phyloP scores from a whole-genome alignment of 2,797 vertebrate species.

The Anguilla pacifica region DNA sequence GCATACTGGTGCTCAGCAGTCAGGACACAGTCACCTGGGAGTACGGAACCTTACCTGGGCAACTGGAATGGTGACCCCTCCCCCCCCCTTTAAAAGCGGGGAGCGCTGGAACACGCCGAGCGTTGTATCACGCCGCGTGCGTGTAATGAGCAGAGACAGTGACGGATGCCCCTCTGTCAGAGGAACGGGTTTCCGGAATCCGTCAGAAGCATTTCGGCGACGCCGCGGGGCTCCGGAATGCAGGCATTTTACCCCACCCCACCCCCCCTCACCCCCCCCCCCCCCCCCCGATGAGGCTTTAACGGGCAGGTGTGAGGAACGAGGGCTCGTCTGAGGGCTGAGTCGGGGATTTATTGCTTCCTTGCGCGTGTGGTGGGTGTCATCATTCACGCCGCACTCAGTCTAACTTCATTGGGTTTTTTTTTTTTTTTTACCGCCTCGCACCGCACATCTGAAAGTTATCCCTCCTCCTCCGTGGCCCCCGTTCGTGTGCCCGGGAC shows the following conservation, averaged over 20 bases:
- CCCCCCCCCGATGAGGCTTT: not conserved
- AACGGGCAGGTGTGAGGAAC: not conserved
- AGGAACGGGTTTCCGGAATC: too few species aligned
- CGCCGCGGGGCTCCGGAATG: not conserved
- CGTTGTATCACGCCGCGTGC: too few species aligned
- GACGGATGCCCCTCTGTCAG: too few species aligned
- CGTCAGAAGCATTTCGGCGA: not conserved
- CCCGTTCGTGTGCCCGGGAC: not conserved
- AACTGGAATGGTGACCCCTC: not conserved
- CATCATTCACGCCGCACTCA: not conserved
- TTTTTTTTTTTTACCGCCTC: too few species aligned
- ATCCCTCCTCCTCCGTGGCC: not conserved
- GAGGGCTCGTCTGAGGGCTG: not conserved
- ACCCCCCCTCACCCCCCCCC: too few species aligned
- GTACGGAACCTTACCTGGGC: not conserved
- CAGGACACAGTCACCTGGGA: not conserved
- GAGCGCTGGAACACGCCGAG: too few species aligned
- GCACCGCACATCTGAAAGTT: not conserved
- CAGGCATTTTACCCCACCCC: not conserved
- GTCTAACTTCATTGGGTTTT: not conserved
- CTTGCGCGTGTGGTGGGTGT: not conserved
- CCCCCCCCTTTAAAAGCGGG: not conserved
- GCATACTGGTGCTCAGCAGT: too few species aligned
- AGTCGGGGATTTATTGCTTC: not conserved
- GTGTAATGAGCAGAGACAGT: too few species aligned